These are phyloP conservation scores for Hippoglossus hippoglossus DNA, from an alignment of 2,797 vertebrate species.

Conservation along the genomic window DNA sequence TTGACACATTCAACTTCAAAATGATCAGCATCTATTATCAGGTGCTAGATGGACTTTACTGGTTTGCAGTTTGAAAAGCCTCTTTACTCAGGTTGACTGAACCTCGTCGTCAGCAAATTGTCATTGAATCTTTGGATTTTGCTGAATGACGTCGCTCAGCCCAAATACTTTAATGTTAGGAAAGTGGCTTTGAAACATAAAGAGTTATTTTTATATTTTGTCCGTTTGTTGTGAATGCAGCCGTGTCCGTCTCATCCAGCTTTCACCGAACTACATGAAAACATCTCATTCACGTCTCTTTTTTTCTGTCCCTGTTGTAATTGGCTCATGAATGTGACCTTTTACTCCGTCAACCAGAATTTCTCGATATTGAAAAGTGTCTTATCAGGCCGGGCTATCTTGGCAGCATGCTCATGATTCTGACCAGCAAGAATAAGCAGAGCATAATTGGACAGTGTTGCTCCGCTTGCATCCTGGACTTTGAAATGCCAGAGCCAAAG, in stretches of 20 bases:
- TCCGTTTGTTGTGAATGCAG: constrained; percentile 12
- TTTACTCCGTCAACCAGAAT: constrained; percentile 74
- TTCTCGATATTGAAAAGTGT: constrained; percentile 69
- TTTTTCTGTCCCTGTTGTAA: constrained; percentile 64
- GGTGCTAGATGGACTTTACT: constrained; percentile 27
- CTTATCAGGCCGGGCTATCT: constrained; percentile 74
- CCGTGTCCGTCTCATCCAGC: constrained; percentile 27
- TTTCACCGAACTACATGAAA: constrained; percentile 22
- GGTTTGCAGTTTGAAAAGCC: constrained; percentile 20
- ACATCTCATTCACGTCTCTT: constrained; percentile 48
- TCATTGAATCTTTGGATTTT: not conserved
- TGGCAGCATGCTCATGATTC: constrained; percentile 63
- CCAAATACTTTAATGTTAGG: not conserved
- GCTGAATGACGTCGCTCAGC: not conserved
- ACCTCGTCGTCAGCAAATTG: not conserved
- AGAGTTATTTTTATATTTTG: not conserved
- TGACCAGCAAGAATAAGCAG: constrained; percentile 71
- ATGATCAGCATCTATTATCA: constrained; percentile 31
- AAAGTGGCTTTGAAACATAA: constrained; percentile 16
- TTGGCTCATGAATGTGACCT: constrained; percentile 80
- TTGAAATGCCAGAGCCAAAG: constrained; percentile 79
- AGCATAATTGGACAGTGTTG: constrained; percentile 78
- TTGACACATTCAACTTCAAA: constrained; percentile 17
- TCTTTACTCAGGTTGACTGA: constrained; percentile 32
- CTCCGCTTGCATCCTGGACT: constrained; percentile 46